Evolutionary conservation across 2,888 invertebrate species (phyloP).

Genomic region (Melanotus villosus): DNA sequence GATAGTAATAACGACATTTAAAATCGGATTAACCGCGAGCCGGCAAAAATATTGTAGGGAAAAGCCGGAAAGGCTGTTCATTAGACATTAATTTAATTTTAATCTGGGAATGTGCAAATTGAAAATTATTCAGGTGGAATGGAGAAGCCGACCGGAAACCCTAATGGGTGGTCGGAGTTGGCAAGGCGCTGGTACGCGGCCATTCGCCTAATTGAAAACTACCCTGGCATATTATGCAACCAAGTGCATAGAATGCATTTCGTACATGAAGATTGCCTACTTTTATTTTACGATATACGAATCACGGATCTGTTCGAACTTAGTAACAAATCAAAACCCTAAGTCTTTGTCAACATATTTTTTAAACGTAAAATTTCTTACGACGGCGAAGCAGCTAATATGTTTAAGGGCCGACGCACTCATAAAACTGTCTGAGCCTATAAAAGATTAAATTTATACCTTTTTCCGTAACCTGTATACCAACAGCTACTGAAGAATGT

Average conservation of each 20-base stretch:
- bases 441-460: no score
- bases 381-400: no score
- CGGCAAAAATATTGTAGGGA: conserved; percentile 51
- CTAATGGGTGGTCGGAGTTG: conserved; percentile 60
- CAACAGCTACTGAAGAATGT: no score
- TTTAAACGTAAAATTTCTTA: no score
- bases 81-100: conserved; percentile 65
- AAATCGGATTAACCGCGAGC: conserved; percentile 50
- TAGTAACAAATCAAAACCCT: no score
- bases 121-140: conserved; percentile 65
- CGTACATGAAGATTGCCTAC: conserved; percentile 14
- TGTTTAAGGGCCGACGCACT: no score
- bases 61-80: conserved; percentile 59
- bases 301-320: no score
- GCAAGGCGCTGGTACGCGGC: conserved; percentile 58
- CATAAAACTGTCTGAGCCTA: no score
- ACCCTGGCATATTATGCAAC: conserved; percentile 53
- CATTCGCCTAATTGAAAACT: conserved; percentile 60
- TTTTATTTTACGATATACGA: no score
- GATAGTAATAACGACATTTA: conserved; percentile 45
- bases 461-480: no score
- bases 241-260: conserved; percentile 37
- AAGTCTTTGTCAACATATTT: no score
- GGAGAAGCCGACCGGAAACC: conserved; percentile 64
- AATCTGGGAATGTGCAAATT: conserved; percentile 64